Base-by-base conservation (phyloP, 2,888 invertebrate genomes). In the Drosophila eohydei region DNA sequence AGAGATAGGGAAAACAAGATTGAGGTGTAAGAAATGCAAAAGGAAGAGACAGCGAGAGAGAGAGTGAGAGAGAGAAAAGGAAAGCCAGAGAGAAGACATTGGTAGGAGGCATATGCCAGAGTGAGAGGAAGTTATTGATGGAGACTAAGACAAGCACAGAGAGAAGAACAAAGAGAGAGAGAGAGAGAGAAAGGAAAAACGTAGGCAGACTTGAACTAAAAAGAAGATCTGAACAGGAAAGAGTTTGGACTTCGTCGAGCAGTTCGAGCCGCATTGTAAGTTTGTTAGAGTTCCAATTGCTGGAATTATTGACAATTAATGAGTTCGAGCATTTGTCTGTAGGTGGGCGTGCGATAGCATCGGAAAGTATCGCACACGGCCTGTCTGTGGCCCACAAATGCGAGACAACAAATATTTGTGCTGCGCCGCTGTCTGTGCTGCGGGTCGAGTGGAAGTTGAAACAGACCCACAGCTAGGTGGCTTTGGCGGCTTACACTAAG, bases 401-500 rank as follows among this genome's bases (percentile, higher is more conserved):
- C 41, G 55, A 32, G 57, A 9, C 40, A 14, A 50, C 64, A 74
- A 74, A 74, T 74, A 69, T 74, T 75, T 75, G 54, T 55, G 58
- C 28, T 51, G 54, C 32, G 46, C 4, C 50, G 50, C 50, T 34
- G 50, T 21, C 21, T 50, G 48, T 8, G 50, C 1, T 1, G 48
- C 21, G 50, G 32, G 32, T 11, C 9, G 32, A 0, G 44, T n/a
- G 50, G 50, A 32, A 6, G 32, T 32, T 32, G 21, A 34, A 14
- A 14, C 11, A 16, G 40, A 52, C 26, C 56, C 58, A 16, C 12
- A 30, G 51, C 32, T 57, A 36, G 50, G 59, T 46, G 59, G 61
- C 11, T 56, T 14, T 34, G 62, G 66, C 36, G 67, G 57, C 52
- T 62, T 46, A 30, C 44, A 63, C 83, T 74, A 80, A 79, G 71